A percentile compares a stretch with the other conserved stretches of the same genome.
phyloP scores from a whole-genome alignment of 2,113 vertebrate species.

The Cavia aperea region DNA sequence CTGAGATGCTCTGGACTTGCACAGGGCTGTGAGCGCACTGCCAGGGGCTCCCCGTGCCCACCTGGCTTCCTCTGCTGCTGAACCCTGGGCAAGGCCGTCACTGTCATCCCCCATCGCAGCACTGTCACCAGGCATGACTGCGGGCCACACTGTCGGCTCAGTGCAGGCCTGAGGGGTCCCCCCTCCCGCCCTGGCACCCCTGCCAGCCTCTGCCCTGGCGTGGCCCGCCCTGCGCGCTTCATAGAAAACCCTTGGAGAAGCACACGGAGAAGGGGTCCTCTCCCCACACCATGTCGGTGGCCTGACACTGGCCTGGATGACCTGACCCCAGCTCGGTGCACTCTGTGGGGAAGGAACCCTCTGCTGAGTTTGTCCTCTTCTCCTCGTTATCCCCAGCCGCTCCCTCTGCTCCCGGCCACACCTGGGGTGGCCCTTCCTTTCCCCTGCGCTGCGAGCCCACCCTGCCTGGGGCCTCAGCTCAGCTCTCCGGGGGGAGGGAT shows the following conservation, averaged over 20 bases:
- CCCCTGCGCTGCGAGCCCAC: too few relatives aligned
- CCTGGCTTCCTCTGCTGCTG: neutral
- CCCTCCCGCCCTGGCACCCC: too few relatives aligned
- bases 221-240: neutral
- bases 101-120: neutral
- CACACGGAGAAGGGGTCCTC: neutral
- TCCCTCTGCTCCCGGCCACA: neutral
- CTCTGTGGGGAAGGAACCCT: neutral
- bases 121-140: fast-evolving
- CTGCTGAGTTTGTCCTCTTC: too few relatives aligned
- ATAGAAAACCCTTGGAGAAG: neutral
- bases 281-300: neutral
- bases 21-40: neutral
- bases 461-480: neutral
- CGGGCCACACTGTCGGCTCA: fast-evolving
- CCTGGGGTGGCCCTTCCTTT: too few relatives aligned
- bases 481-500: neutral
- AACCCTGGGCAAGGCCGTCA: too few relatives aligned
- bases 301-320: neutral
- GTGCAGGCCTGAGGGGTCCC: neutral
- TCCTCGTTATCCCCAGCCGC: too few relatives aligned
- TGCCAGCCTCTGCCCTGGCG: fast-evolving
- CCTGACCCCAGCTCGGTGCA: fast-evolving
- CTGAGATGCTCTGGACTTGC: neutral
- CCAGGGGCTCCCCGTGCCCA: neutral